phyloP scores from a whole-genome alignment of 2,113 vertebrate genomes.

The Vireo altiloquus region DNA sequence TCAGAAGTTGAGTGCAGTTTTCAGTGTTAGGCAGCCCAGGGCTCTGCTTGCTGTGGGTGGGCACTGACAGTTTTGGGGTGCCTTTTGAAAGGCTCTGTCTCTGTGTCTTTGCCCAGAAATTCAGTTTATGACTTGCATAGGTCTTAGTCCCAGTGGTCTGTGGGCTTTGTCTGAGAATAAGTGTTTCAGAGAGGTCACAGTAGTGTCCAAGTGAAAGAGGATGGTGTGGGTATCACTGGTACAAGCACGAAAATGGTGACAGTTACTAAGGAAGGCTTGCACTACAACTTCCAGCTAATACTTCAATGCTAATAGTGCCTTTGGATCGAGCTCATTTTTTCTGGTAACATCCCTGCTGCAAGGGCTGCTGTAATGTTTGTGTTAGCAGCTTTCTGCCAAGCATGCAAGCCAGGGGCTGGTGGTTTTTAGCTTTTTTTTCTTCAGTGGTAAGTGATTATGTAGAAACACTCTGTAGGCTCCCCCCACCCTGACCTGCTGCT shows the following conservation, averaged over 20 bases:
- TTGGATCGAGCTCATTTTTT: constrained; percentile 28
- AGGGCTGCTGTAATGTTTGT: constrained; percentile 22
- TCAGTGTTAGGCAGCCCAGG: background rate
- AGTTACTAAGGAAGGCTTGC: background rate
- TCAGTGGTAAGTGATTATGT: background rate
- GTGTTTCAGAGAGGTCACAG: background rate
- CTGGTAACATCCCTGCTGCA: constrained; percentile 44
- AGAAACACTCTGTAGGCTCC: background rate
- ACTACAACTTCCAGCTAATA: background rate
- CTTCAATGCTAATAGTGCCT: background rate
- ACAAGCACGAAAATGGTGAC: background rate
- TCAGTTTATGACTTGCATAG: background rate
- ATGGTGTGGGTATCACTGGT: background rate
- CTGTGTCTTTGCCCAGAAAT: background rate
- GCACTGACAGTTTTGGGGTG: background rate
- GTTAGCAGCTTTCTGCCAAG: constrained; percentile 46
- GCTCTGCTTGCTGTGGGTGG: background rate
- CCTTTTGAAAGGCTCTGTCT: background rate
- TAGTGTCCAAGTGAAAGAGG: background rate
- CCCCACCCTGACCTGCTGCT: constrained; percentile 3
- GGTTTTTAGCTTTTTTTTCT: background rate
- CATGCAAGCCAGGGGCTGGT: background rate
- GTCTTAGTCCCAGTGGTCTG: background rate
- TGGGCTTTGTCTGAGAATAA: background rate
- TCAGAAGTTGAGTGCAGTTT: background rate